These are phyloP conservation scores for Trogon melanurus DNA, from an alignment of 2,113 vertebrate species.

Conservation along the genomic window DNA sequence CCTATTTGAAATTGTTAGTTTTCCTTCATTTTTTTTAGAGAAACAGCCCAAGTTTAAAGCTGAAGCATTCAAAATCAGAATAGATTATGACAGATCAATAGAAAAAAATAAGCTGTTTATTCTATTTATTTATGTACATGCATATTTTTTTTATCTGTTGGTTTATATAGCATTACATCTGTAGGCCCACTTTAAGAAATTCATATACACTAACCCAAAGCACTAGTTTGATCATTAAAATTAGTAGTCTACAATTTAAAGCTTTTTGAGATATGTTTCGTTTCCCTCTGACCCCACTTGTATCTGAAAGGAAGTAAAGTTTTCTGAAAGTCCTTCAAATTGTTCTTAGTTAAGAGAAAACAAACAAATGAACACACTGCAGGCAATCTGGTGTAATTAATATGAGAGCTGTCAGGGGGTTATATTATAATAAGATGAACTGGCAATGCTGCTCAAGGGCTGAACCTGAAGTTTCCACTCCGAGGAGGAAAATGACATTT, in stretches of 20 bases:
- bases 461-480: constrained; percentile 46
- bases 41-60: neutral
- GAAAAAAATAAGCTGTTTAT: neutral
- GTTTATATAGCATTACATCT: neutral
- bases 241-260: neutral
- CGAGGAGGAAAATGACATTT: constrained; percentile 61
- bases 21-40: neutral
- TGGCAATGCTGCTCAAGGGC: constrained; percentile 43
- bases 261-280: neutral
- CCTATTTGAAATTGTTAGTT: neutral
- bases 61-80: neutral
- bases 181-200: neutral
- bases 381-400: constrained; percentile 67
- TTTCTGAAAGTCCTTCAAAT: constrained; percentile 42
- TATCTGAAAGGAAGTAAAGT: neutral
- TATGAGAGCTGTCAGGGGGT: constrained; percentile 45
- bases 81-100: neutral
- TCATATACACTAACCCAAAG: neutral
- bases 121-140: neutral
- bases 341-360: constrained; percentile 27
- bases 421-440: constrained; percentile 37
- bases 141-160: neutral
- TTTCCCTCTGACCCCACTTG: neutral
- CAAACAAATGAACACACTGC: constrained; percentile 28
- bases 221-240: neutral